Evolutionary conservation across 1,140 invertebrate genomes (phyloP).

Genomic region (Scaptodrosophila lebanonensis): DNA sequence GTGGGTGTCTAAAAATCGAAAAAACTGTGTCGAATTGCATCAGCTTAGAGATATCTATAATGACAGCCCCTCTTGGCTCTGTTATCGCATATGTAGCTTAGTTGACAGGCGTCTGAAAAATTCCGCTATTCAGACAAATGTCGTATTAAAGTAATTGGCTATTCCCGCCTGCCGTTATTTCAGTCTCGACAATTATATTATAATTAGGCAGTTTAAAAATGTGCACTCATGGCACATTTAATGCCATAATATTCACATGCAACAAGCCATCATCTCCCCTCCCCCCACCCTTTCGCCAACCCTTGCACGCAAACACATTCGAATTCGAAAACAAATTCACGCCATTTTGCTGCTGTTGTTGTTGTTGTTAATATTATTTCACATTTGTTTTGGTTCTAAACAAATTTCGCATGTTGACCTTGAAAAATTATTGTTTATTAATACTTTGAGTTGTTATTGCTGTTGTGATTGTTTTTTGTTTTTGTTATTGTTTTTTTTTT

Average conservation of each 20-base stretch:
- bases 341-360: constrained; percentile 6
- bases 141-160: too few relatives aligned
- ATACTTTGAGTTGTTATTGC: constrained; percentile 30
- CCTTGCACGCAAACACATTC: neutral
- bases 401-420: constrained; percentile 54
- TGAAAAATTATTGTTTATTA: constrained; percentile 68
- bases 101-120: too few relatives aligned
- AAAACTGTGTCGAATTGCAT: too few relatives aligned
- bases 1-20: too few relatives aligned
- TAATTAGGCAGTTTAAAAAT: constrained; percentile 27
- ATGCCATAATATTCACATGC: constrained; percentile 28
- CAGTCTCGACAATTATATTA: too few relatives aligned
- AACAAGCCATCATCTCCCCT: constrained; percentile 3
- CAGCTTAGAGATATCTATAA: too few relatives aligned
- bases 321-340: neutral
- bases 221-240: constrained; percentile 47
- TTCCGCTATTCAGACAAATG: too few relatives aligned
- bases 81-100: too few relatives aligned
- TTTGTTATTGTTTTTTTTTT: constrained; percentile 15
- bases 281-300: neutral
- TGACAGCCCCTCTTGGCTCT: too few relatives aligned
- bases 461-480: constrained; percentile 10
- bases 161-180: too few relatives aligned
- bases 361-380: constrained; percentile 28
- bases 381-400: constrained; percentile 50